Conservation (phyloP, 92 coral and sea anemone species). For the Meandrina meandrites region DNA sequence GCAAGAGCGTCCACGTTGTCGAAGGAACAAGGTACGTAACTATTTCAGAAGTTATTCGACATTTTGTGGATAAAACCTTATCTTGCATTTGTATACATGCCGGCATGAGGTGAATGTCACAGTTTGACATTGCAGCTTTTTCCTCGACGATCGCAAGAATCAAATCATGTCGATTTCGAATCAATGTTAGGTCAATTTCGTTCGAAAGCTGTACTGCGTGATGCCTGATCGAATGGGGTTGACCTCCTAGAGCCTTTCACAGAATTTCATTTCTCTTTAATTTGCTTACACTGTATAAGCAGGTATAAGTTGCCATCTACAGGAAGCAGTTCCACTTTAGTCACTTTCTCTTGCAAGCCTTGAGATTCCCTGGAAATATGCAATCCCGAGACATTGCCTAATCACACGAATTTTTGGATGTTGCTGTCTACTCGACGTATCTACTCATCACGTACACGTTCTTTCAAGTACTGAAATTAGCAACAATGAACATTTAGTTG, state of each 20-base stretch:
- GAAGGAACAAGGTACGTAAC: conserved; percentile 71
- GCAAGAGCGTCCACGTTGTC: conserved; percentile 54
- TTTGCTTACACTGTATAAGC: not conserved
- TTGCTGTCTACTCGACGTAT: too few relatives aligned
- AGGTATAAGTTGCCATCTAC: not conserved
- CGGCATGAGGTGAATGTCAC: not conserved
- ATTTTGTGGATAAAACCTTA: not conserved
- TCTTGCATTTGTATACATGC: not conserved
- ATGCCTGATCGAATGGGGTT: not conserved
- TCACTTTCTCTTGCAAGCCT: too few relatives aligned
- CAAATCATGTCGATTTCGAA: not conserved
- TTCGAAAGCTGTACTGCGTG: not conserved
- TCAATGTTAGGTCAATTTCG: not conserved
- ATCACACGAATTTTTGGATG: too few relatives aligned
- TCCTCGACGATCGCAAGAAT: not conserved
- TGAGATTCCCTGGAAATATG: too few relatives aligned
- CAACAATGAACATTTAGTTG: too few relatives aligned
- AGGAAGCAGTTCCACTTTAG: too few relatives aligned
- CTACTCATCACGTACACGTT: too few relatives aligned
- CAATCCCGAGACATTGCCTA: too few relatives aligned
- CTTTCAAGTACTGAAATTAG: too few relatives aligned
- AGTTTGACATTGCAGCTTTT: not conserved
- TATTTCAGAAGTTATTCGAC: not conserved
- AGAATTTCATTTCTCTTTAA: not conserved
- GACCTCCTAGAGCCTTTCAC: not conserved